Conservation (phyloP, 64 coral and sea anemone species). For the Pocillopora verrucosa region DNA sequence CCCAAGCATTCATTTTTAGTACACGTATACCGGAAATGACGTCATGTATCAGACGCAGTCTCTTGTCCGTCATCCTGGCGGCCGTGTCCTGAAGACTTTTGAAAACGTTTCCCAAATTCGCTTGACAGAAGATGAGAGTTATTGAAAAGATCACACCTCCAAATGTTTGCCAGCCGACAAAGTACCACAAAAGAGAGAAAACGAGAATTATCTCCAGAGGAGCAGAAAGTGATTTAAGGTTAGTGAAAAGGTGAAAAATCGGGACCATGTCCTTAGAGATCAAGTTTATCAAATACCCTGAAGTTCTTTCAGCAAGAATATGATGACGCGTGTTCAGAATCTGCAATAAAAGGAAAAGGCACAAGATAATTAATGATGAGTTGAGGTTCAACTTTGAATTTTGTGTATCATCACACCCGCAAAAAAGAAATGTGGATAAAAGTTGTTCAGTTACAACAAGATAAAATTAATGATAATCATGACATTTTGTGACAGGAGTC, state of each 20-base stretch:
- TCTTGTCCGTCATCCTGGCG: neutral
- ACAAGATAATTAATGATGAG: too few species aligned
- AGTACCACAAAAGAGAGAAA: neutral
- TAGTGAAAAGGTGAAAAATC: too few species aligned
- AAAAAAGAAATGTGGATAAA: too few species aligned
- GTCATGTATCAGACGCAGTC: constrained; percentile 7
- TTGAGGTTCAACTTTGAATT: too few species aligned
- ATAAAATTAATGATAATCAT: too few species aligned
- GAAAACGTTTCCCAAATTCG: neutral
- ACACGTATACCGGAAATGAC: constrained; percentile 38
- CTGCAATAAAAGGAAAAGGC: neutral
- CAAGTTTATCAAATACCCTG: neutral
- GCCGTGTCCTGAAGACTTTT: neutral
- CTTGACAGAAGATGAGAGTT: neutral
- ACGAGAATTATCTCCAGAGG: neutral
- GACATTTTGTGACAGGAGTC: too few species aligned
- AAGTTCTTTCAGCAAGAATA: neutral
- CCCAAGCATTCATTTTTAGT: constrained; percentile 31
- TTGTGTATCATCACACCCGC: too few species aligned
- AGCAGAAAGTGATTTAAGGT: neutral
- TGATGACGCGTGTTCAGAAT: neutral
- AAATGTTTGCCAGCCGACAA: constrained; percentile 32
- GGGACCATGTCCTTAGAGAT: too few species aligned
- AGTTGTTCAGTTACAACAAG: too few species aligned
- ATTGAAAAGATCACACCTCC: neutral